Evolutionary conservation across 1,140 invertebrate genomes (phyloP).

Genomic region (Panagrolaimus sp.): DNA sequence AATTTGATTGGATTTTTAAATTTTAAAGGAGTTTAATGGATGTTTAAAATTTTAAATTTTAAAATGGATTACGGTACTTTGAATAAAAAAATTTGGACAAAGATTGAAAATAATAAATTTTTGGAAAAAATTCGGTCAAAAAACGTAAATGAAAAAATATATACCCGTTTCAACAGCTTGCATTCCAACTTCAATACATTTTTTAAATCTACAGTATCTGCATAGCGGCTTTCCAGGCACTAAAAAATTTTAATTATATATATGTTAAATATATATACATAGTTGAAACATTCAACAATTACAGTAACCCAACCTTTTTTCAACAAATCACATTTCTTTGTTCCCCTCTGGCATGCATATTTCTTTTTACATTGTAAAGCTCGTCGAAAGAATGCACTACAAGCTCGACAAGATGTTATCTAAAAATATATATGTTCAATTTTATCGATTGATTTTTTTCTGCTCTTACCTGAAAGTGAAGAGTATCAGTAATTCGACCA

Average conservation of each 20-base stretch:
- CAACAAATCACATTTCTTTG: background rate
- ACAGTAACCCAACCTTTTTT: background rate
- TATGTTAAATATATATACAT: no score
- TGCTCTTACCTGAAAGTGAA: conserved; percentile 4
- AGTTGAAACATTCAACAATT: no score
- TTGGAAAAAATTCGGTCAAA: no score
- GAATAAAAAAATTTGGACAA: no score
- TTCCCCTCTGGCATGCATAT: background rate
- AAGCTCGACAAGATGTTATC: background rate
- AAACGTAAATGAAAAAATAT: no score
- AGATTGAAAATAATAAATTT: no score
- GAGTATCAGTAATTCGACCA: background rate
- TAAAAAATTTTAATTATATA: background rate
- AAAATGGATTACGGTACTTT: no score
- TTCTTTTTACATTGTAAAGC: background rate
- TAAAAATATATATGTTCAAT: background rate
- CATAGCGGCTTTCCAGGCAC: background rate
- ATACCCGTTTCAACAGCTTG: no score
- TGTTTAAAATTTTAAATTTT: no score
- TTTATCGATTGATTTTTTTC: background rate
- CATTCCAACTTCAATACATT: conserved; percentile 1
- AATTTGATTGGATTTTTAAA: no score
- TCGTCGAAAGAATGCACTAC: conserved; percentile 3
- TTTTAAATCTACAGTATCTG: conserved; percentile 3
- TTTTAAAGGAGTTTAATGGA: no score